These are phyloP conservation scores for Neomorphus geoffroyi DNA, from an alignment of 2,797 vertebrate species.

Conservation along the genomic window DNA sequence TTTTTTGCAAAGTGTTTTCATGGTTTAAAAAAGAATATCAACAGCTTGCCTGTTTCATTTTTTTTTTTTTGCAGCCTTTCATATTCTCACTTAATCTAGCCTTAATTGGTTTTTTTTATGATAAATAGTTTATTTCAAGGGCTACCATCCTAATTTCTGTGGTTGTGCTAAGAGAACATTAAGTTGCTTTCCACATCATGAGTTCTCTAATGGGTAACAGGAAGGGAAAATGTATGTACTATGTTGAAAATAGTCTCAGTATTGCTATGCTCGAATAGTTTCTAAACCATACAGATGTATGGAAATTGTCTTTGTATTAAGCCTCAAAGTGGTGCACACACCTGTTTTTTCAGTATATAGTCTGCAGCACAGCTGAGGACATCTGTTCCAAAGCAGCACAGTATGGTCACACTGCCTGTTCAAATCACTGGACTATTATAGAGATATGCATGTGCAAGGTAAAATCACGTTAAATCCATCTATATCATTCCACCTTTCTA, in stretches of 20 bases:
- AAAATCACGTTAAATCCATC: not conserved
- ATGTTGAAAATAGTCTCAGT: not conserved
- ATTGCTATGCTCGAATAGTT: not conserved
- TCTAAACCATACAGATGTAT: not conserved
- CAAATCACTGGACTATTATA: not conserved
- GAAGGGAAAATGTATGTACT: not conserved
- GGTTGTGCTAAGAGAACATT: not conserved
- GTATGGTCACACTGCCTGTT: not conserved
- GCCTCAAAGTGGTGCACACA: not conserved
- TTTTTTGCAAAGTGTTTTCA: not conserved
- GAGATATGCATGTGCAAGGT: not conserved
- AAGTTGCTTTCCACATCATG: not conserved
- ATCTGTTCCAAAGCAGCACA: not conserved
- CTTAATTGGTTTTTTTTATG: not conserved
- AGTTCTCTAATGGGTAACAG: not conserved
- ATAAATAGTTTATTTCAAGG: not conserved
- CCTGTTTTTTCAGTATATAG: not conserved
- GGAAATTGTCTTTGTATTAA: not conserved
- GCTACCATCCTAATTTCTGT: not conserved
- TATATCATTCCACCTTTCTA: not conserved
- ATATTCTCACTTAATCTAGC: not conserved
- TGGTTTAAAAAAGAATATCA: not conserved
- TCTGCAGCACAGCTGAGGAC: not conserved
- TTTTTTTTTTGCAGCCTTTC: not conserved
- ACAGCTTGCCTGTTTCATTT: not conserved